Evolutionary conservation across 2,888 invertebrate genomes (phyloP), one percentile per base, ranked within the genome.

Genomic region (Hirtodrosophila confusa): DNA sequence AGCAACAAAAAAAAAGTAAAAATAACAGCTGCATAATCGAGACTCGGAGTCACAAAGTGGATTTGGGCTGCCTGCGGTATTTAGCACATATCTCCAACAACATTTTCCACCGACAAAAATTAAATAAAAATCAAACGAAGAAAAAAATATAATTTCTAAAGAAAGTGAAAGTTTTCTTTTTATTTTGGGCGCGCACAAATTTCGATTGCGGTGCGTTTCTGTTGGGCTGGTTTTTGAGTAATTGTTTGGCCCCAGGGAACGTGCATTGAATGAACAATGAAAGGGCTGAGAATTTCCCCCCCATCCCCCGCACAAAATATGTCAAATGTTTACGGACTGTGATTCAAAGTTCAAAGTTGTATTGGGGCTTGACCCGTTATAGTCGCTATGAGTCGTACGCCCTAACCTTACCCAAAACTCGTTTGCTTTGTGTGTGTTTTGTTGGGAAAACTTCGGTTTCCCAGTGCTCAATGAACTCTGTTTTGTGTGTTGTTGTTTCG

Each of bases 131-230:
- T 31, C 39, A 44, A 49, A 56, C 17, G 17, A 2, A 43, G 50
- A 45, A 54, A 65, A 58, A 56, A 57, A 67, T 65, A 74, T 56
- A 87, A 66, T 83, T 84, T 86, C 87, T 80, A 80, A 80, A 84
- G 88, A 83, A 83, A 83, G 88, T 83, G 83, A 83, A 83, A 83
- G 83, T 86, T 83, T 71, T 56, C 45, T 37, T 36, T 17, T 60
- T 45, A 51, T 12, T 37, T 57, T 67, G 80, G 85, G 61, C 23
- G 63, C 68, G 63, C 45, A 49, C 56, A 41, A 33, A 33, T 58
- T 58, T 51, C 43, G 58, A 61, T 60, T 65, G 60, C 84, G 56
- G 31, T 45, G 37, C 51, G 24, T 37, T 37, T 8, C 23, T 41
- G 35, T 49, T 65, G 51, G 29, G 27, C 3, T 40, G 17, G 4